A percentile compares a stretch with the other conserved stretches of the same genome.
These are phyloP conservation scores for Trogon melanurus DNA, from an alignment of 2,113 vertebrate genomes.

Conservation along the genomic window DNA sequence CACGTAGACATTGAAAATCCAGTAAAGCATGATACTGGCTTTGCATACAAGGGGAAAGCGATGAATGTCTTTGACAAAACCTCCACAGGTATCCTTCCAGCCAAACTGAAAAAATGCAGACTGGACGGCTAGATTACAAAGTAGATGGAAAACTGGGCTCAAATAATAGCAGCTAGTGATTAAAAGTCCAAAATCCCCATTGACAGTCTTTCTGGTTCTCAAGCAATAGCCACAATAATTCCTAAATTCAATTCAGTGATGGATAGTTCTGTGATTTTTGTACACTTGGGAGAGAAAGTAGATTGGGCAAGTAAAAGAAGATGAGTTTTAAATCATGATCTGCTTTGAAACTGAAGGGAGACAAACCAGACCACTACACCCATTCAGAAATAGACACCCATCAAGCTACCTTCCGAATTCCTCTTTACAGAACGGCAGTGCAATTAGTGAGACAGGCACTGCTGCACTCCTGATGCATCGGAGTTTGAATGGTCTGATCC, in stretches of 20 bases:
- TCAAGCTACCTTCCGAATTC: not conserved
- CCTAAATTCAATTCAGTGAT: not conserved
- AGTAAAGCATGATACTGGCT: not conserved
- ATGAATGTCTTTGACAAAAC: not conserved
- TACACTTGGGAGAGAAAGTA: not conserved
- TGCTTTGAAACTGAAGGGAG: not conserved
- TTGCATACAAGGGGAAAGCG: not conserved
- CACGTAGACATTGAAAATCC: not conserved
- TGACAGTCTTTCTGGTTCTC: not conserved
- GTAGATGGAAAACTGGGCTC: not conserved
- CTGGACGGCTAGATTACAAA: not conserved
- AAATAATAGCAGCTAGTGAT: not conserved
- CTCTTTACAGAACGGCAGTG: not conserved
- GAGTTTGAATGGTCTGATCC: not conserved
- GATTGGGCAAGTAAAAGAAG: not conserved
- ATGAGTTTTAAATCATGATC: not conserved
- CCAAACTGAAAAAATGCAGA: not conserved
- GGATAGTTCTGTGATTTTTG: not conserved
- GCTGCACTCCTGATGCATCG: not conserved
- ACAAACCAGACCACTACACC: not conserved
- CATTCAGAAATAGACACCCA: not conserved
- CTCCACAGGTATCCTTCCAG: not conserved
- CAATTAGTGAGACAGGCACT: not conserved
- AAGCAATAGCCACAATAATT: not conserved
- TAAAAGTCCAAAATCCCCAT: not conserved